Base-by-base conservation (phyloP, 1,140 invertebrate species). In the Dicyema japonicum region DNA sequence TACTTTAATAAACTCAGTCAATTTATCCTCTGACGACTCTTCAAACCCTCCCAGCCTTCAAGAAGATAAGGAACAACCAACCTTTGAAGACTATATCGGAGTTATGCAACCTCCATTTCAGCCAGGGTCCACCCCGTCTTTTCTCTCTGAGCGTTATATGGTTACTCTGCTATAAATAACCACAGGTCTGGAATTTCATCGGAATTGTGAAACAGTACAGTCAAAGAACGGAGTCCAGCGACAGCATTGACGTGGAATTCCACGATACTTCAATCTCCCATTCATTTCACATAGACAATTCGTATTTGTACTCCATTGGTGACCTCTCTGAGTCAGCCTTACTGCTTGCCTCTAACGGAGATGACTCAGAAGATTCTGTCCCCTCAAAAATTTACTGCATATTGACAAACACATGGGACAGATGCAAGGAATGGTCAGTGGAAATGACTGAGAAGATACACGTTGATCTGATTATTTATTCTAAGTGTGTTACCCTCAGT, bases 221-320 rank as follows among this genome's bases (percentile, higher is more conserved):
- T 19, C n/a, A n/a, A n/a, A n/a, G n/a, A n/a, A 41, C 36, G 8
- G 33, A 34, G 15, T 15, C 14, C 8, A 46, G 60, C 38, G 52
- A 49, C 33, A 66, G 63, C 12, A 78, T 92, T 31, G 74, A 85
- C 46, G 66, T 88, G 6, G 74, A 85, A 42, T 92, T 90, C 51
- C 75, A 88, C 39, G 72, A 90, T 52, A 60, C 65, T 0, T 59
- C 63, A n/a, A 50, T 69, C 19, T 74, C 90, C 53, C 74, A 80
- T 48, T 62, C 69, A 4, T 63, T 88, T 39, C 69, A 80, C 44
- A 58, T 88, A 15, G 63, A 62, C 36, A 90, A 85, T 54, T 63
- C 65, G 39, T 48, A 65, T 5, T 48, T 49, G 23, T 65, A 69
- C 41, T 67, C 63, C 8, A 64, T 90, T 58, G 76, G 71, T 15